Percentiles rank a stretch among this genome's conserved stretches.
Evolutionary conservation across 2,888 invertebrate genomes (phyloP).

Genomic region (Hemaris fuciformis): DNA sequence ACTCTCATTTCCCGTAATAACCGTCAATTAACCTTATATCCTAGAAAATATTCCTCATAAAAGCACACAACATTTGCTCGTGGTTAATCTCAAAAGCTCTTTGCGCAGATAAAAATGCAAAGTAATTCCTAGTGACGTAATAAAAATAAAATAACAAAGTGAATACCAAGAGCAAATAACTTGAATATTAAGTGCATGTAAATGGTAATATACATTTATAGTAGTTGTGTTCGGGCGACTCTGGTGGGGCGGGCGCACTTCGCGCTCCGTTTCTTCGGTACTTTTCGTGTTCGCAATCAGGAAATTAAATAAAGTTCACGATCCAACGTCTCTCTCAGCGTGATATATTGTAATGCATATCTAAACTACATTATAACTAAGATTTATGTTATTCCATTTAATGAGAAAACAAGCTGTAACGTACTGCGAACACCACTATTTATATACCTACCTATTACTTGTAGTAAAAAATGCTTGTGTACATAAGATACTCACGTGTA

Average conservation of each 20-base stretch:
- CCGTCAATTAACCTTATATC: not conserved
- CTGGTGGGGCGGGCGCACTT: conserved; percentile 19
- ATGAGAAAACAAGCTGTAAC: not conserved
- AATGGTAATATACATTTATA: not conserved
- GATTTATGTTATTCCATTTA: not conserved
- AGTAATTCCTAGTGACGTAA: not conserved
- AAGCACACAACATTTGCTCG: not conserved
- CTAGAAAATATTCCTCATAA: not conserved
- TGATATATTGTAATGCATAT: conserved; percentile 11
- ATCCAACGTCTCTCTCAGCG: conserved; percentile 32
- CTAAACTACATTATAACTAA: not conserved
- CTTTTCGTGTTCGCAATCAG: conserved; percentile 61
- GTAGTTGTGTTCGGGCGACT: not conserved
- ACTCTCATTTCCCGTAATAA: not conserved
- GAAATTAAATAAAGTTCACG: conserved; percentile 63
- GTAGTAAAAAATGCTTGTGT: too few relatives aligned
- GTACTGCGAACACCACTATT: too few relatives aligned
- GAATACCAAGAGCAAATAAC: not conserved
- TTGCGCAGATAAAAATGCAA: not conserved
- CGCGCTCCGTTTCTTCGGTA: conserved; percentile 40
- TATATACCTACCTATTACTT: too few relatives aligned
- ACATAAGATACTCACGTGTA: too few relatives aligned
- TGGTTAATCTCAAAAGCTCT: not conserved
- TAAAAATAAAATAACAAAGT: not conserved
- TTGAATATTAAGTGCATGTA: conserved; percentile 2